Conservation (phyloP, 2,888 invertebrate genomes). For the Lepas anatifera region DNA sequence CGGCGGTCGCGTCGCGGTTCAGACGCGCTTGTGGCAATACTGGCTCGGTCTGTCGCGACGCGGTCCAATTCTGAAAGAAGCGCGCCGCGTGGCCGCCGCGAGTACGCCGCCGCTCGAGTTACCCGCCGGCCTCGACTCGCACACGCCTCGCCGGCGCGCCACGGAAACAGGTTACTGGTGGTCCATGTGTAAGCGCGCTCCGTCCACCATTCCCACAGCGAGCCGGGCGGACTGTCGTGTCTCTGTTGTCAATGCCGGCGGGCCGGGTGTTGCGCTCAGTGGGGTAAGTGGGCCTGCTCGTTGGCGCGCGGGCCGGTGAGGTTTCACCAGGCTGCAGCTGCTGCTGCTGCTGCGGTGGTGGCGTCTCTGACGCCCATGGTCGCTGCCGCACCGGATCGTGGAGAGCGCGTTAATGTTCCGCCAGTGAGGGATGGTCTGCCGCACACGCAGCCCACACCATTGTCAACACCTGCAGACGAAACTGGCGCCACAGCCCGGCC, state of each 20-base stretch:
- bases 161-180: background rate
- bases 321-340: too few relatives aligned
- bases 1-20: background rate
- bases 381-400: too few relatives aligned
- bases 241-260: background rate
- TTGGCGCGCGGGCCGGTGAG: too few relatives aligned
- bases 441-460: too few relatives aligned
- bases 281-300: background rate
- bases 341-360: too few relatives aligned
- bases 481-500: too few relatives aligned
- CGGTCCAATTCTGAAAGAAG: constrained; percentile 3
- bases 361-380: too few relatives aligned
- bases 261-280: background rate
- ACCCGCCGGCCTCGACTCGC: too few relatives aligned
- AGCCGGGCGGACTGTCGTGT: background rate
- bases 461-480: too few relatives aligned
- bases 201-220: background rate
- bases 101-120: background rate
- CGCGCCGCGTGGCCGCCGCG: background rate
- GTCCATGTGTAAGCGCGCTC: background rate
- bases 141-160: too few relatives aligned
- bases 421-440: too few relatives aligned
- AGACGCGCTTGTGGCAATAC: background rate
- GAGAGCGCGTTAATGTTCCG: too few relatives aligned
- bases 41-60: background rate